Base-by-base conservation (phyloP, 1,140 invertebrate species). In the Leptopilina boulardi region DNA sequence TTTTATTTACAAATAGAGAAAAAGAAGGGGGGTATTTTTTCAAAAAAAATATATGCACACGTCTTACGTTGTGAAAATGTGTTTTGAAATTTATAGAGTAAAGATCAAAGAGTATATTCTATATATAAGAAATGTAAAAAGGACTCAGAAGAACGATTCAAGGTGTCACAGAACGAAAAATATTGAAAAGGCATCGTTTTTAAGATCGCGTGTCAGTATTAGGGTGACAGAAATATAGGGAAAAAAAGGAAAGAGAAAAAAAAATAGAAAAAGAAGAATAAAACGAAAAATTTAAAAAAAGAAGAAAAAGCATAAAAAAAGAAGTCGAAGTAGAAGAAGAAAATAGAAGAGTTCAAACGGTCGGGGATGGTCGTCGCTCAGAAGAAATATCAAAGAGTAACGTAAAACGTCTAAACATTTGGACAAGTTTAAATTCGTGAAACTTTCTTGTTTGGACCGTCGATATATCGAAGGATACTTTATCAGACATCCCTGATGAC, bases 391-490 rank as follows among this genome's bases (percentile, higher is more conserved):
- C 78, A 82, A 81, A 70, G 83, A 3, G 9, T 76, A 70, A 79
- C n/a, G 73, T 70, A 83, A 85, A 85, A 81, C n/a, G 81, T 82
- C 83, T 77, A 84, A 84, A 87, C 84, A 86, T 85, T 88, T 84
- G 82, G 82, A 85, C 82, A 84, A 88, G 86, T 87, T 87, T 85
- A 84, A 85, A 86, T 76, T 83, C 54, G 30, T 71, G 8, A 70
- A 88, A 88, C 81, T 84, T 86, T 80, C 73, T 78, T 71, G 44
- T 41, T 23, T 3, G 74, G 66, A 34, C 26, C 79, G 77, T n/a
- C n/a, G n/a, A n/a, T n/a, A n/a, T 51, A 75, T 78, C 80, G 79
- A 80, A 76, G 74, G 71, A 71, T 78, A 76, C 56, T 47, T n/a
- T n/a, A n/a, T n/a, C n/a, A n/a, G n/a, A n/a, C n/a, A n/a, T n/a